Percentiles rank a stretch among this genome's conserved stretches.
phyloP scores from a whole-genome alignment of 2,797 vertebrate genomes.

The Emys orbicularis region DNA sequence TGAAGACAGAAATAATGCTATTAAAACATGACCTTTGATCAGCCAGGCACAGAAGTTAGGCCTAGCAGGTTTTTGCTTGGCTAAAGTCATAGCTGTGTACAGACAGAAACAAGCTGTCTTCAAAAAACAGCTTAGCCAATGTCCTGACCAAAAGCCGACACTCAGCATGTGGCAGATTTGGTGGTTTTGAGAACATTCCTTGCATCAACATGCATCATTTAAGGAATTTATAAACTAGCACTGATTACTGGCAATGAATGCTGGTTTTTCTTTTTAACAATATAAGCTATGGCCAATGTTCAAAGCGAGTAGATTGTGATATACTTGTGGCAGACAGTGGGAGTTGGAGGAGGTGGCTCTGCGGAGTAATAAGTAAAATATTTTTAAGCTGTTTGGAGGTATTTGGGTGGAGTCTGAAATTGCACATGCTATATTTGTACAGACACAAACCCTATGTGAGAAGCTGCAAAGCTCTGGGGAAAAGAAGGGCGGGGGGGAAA shows the following conservation, averaged over 20 bases:
- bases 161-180: constrained; percentile 18
- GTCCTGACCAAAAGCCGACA: constrained; percentile 5
- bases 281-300: neutral
- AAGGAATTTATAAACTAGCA: neutral
- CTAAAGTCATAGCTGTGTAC: constrained; percentile 57
- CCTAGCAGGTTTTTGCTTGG: constrained; percentile 68
- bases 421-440: neutral
- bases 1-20: constrained; percentile 64
- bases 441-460: neutral
- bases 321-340: neutral
- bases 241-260: neutral
- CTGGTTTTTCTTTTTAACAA: neutral
- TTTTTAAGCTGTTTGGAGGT: too few relatives aligned
- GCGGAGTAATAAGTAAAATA: too few relatives aligned
- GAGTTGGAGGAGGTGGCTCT: neutral
- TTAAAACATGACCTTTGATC: constrained; percentile 74
- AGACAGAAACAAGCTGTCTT: constrained; percentile 55
- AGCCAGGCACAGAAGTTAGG: constrained; percentile 70
- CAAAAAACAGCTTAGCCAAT: constrained; percentile 30
- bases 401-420: neutral
- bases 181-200: neutral
- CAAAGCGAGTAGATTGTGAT: neutral
- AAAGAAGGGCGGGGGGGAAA: neutral
- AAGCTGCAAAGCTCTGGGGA: neutral
- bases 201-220: fast-evolving